Percentiles rank a stretch among this genome's conserved stretches.
phyloP scores from a whole-genome alignment of 2,797 vertebrate genomes.

The Centroberyx gerrardi region DNA sequence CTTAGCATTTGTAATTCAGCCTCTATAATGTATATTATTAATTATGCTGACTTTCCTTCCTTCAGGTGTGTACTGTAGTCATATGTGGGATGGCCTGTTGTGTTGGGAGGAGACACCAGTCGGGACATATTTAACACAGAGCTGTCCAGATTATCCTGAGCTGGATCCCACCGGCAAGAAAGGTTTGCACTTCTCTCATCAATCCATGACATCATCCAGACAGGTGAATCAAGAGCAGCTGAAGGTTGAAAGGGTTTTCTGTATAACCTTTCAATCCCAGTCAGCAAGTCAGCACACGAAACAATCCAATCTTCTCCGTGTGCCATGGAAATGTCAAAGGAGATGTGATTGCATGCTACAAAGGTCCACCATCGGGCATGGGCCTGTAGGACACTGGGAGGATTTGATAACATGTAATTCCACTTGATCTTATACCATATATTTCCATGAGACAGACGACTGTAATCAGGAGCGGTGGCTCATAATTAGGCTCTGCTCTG shows the following conservation, averaged over 20 bases:
- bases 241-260: background rate
- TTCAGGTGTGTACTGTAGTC: constrained; percentile 89
- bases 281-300: constrained; percentile 25
- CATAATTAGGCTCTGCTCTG: background rate
- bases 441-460: background rate
- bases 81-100: constrained; percentile 94
- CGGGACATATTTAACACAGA: constrained; percentile 86
- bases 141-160: constrained; percentile 90
- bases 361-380: background rate
- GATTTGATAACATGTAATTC: background rate
- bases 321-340: constrained; percentile 10
- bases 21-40: background rate
- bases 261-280: constrained; percentile 12
- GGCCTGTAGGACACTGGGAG: background rate
- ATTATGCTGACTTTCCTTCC: background rate
- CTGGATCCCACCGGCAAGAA: constrained; percentile 89
- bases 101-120: constrained; percentile 95
- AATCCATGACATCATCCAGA: constrained; percentile 2
- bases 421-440: background rate
- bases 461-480: background rate
- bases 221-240: background rate
- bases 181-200: background rate
- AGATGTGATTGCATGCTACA: background rate
- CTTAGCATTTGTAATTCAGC: background rate
- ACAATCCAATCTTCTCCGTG: background rate